Conservation (phyloP, 2,888 invertebrate genomes). For the Oxystoma pomonae region DNA sequence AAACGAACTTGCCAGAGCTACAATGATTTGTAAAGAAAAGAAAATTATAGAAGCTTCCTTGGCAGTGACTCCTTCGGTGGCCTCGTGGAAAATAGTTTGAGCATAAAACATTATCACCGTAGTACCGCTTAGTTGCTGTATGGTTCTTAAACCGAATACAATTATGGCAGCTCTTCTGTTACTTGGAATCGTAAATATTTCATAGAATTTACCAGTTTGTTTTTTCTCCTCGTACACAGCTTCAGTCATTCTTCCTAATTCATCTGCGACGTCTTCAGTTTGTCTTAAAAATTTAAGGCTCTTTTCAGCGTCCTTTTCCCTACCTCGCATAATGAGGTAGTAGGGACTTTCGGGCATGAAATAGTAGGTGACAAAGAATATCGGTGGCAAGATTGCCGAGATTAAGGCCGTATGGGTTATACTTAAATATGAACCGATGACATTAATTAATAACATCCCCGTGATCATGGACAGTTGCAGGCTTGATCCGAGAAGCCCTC, state of each 20-base stretch:
- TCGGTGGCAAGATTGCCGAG: constrained; percentile 47
- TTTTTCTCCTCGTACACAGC: constrained; percentile 45
- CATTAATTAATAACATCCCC: constrained; percentile 53
- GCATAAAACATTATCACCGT: constrained; percentile 60
- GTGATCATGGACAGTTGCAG: constrained; percentile 53
- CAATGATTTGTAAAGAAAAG: constrained; percentile 54
- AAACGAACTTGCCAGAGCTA: constrained; percentile 53
- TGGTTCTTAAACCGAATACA: constrained; percentile 54
- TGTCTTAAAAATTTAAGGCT: constrained; percentile 52
- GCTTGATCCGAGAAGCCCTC: constrained; percentile 55
- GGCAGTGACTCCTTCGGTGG: constrained; percentile 45
- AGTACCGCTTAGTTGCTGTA: constrained; percentile 57
- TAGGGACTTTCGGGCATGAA: constrained; percentile 61
- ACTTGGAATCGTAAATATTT: constrained; percentile 54
- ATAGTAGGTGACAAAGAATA: constrained; percentile 49
- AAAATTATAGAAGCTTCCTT: constrained; percentile 37
- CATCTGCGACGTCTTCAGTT: constrained; percentile 48
- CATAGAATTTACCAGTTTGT: constrained; percentile 53
- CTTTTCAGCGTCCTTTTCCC: constrained; percentile 48
- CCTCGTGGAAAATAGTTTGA: constrained; percentile 49
- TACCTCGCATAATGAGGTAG: constrained; percentile 46
- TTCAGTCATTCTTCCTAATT: constrained; percentile 37
- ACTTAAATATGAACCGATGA: constrained; percentile 48
- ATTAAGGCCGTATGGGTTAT: constrained; percentile 52
- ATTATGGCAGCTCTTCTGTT: constrained; percentile 62